Evolutionary conservation across 2,888 invertebrate species (phyloP).

Genomic region (Drosophila setosimentum): DNA sequence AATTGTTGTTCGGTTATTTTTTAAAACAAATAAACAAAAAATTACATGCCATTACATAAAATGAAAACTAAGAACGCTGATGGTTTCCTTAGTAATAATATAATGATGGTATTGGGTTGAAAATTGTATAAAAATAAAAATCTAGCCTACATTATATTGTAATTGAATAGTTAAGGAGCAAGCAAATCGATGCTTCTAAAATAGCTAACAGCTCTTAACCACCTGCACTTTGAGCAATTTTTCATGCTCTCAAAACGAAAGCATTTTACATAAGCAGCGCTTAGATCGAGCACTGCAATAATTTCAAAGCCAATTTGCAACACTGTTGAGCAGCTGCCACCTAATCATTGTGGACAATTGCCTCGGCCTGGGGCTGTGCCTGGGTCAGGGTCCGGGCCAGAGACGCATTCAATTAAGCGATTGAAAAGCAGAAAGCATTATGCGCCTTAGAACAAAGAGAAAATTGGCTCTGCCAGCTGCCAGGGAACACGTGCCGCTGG

Average conservation of each 20-base stretch:
- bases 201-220: not conserved
- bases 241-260: constrained; percentile 6
- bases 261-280: constrained; percentile 13
- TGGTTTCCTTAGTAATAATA: not conserved
- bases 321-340: constrained; percentile 37
- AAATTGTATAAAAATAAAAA: not conserved
- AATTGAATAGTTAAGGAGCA: not conserved
- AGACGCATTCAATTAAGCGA: constrained; percentile 65
- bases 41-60: not conserved
- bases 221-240: not conserved
- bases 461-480: constrained; percentile 36
- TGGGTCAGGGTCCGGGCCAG: constrained; percentile 12
- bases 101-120: not conserved
- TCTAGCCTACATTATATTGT: not conserved
- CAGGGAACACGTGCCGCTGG: constrained; percentile 39
- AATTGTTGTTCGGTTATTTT: not conserved
- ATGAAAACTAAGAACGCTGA: not conserved
- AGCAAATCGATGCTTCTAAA: not conserved
- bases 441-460: constrained; percentile 60
- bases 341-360: constrained; percentile 52
- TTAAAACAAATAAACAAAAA: not conserved
- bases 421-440: constrained; percentile 53
- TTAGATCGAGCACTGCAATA: constrained; percentile 11
- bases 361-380: not conserved
- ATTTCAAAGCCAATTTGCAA: constrained; percentile 31